A percentile compares a stretch with the other conserved stretches of the same genome.
Conservation (phyloP, 2,797 vertebrate genomes). For the Lacerta agilis region DNA sequence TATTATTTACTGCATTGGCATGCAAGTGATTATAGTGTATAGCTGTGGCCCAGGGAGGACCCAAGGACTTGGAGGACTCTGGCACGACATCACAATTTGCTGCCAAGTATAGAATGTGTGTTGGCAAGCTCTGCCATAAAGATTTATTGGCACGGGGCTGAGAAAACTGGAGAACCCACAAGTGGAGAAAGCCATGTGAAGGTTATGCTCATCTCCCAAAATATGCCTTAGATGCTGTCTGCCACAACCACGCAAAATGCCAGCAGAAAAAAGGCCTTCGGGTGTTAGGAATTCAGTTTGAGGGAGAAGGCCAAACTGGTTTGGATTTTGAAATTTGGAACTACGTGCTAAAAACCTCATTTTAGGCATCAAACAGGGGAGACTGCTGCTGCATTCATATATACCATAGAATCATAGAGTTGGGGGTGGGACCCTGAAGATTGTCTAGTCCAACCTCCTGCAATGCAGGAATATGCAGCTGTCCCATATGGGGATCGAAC, state of each 20-base stretch:
- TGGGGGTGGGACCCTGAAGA: too few relatives aligned
- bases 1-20: not conserved
- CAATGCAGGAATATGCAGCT: too few relatives aligned
- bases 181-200: not conserved
- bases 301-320: not conserved
- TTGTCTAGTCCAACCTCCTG: too few relatives aligned
- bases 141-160: not conserved
- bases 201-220: not conserved
- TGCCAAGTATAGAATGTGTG: not conserved
- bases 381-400: too few relatives aligned
- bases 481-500: too few relatives aligned
- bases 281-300: not conserved
- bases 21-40: not conserved
- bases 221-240: not conserved
- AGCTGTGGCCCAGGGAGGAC: not conserved
- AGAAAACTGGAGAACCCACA: not conserved
- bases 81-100: not conserved
- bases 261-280: not conserved
- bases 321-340: not conserved
- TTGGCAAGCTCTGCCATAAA: not conserved
- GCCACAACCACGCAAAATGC: not conserved
- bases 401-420: too few relatives aligned
- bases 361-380: not conserved
- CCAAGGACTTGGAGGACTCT: not conserved
- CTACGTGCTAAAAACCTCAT: not conserved